Base-by-base conservation (phyloP, 1,140 invertebrate species). In the Pseudomyrmex cubaensis region DNA sequence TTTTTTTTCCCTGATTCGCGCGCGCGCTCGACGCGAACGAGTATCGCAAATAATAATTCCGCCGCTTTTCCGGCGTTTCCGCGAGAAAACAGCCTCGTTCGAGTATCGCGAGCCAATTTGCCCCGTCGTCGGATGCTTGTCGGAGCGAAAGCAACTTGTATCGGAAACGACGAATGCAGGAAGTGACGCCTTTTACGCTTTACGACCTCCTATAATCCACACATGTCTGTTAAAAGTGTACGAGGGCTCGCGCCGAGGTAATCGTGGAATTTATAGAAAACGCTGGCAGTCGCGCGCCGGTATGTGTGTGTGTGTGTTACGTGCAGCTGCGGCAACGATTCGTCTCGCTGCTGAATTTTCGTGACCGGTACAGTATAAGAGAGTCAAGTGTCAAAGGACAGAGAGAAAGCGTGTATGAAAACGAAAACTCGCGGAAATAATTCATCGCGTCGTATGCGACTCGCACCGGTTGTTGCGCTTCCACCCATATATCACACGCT, bases 1-100 rank as follows among this genome's bases (percentile, higher is more conserved):
- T 88, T 86, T 74, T 56, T n/a, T 48, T 12, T n/a, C 54, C 66
- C 48, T n/a, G n/a, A 50, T 56, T 57, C n/a, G 35, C 44, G n/a
- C 44, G n/a, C n/a, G 57, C 44, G n/a, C n/a, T n/a, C n/a, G 69
- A 56, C 75, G 87, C 77, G 82, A 59, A 84, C 83, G 64, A 77
- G 35, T 35, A 35, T 35, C 35, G 35, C 35, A 35, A 35, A 35
- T 35, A 35, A 73, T 87, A 87, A 85, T 87, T 85, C 82, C 59
- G 83, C 63, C 61, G 73, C 74, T 66, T 66, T 46, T n/a, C 9
- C 35, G 25, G 35, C 35, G 35, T 35, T 35, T 13, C 4, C 56
- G 13, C 17, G 20, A 62, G 62, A 75, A 20, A 20, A 48, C 48
- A 44, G 44, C 17, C 56, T 74, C 44, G 35, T n/a, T 20, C 35